phyloP scores from a whole-genome alignment of 92 coral and sea anemone genomes.

The Umimayanthus kanabou region DNA sequence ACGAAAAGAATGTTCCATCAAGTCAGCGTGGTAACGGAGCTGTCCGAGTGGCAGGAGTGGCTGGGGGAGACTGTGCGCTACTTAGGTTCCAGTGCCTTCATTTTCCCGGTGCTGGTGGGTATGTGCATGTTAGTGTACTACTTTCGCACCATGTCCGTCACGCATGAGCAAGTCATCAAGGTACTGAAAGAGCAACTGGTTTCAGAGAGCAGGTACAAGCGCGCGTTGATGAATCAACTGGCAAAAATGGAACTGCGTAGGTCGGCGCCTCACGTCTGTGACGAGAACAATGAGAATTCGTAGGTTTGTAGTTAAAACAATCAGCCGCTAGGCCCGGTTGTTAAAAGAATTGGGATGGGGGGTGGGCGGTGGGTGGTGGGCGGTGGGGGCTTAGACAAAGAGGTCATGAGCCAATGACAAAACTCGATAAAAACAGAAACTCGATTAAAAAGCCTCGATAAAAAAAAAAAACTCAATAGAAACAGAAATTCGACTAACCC shows the following conservation, averaged over 20 bases:
- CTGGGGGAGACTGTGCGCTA: slow-evolving; percentile 71
- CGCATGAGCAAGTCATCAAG: slow-evolving; percentile 76
- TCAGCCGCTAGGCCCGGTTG: too few species aligned
- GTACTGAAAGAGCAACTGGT: slow-evolving; percentile 84
- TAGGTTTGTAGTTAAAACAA: neutral
- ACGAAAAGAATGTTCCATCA: slow-evolving; percentile 68
- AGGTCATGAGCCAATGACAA: too few species aligned
- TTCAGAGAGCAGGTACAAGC: slow-evolving; percentile 68
- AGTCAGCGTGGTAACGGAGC: slow-evolving; percentile 48
- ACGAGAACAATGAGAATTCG: slow-evolving; percentile 4
- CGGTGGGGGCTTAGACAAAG: too few species aligned
- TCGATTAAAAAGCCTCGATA: too few species aligned
- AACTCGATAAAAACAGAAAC: too few species aligned
- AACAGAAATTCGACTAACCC: too few species aligned
- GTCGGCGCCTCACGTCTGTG: slow-evolving; percentile 12
- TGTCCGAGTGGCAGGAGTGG: slow-evolving; percentile 75
- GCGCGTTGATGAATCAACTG: slow-evolving; percentile 53
- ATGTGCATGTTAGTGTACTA: slow-evolving; percentile 72
- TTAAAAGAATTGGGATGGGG: too few species aligned
- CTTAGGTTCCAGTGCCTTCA: slow-evolving; percentile 83
- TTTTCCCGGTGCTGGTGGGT: slow-evolving; percentile 65
- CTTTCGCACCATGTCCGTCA: slow-evolving; percentile 74
- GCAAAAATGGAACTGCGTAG: slow-evolving; percentile 38
- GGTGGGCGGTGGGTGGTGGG: too few species aligned
- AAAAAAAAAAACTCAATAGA: too few species aligned